Percentiles rank a stretch among this genome's conserved stretches.
Conservation (phyloP, 1,140 invertebrate genomes). For the Ips nitidus region DNA sequence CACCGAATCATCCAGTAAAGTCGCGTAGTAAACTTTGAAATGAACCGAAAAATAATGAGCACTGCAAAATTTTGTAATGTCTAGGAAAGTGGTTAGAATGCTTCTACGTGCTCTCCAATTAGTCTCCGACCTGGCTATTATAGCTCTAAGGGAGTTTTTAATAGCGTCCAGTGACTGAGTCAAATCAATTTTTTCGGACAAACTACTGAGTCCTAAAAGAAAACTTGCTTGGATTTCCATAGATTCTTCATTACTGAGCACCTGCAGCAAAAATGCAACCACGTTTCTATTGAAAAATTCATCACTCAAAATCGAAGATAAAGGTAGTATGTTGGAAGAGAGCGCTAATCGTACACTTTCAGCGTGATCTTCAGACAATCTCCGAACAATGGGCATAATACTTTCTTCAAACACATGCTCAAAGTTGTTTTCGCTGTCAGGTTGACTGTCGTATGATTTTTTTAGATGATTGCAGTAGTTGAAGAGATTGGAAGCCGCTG, state of each 20-base stretch:
- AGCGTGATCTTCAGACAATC: slow-evolving; percentile 38
- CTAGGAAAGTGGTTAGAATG: slow-evolving; percentile 43
- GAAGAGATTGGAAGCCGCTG: slow-evolving; percentile 40
- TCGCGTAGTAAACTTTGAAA: slow-evolving; percentile 43
- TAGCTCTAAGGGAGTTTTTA: slow-evolving; percentile 37
- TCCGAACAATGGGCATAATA: slow-evolving; percentile 42
- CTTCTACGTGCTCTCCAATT: slow-evolving; percentile 47
- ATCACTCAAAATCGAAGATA: slow-evolving; percentile 37
- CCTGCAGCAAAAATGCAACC: slow-evolving; percentile 39
- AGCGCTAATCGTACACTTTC: slow-evolving; percentile 43
- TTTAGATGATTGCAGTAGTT: slow-evolving; percentile 40
- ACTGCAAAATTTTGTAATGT: slow-evolving; percentile 42
- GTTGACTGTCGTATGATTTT: slow-evolving; percentile 32
- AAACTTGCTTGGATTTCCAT: slow-evolving; percentile 44
- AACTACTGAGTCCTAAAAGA: slow-evolving; percentile 41
- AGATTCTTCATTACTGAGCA: slow-evolving; percentile 42
- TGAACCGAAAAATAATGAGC: slow-evolving; percentile 46
- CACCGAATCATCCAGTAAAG: slow-evolving; percentile 44
- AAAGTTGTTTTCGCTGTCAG: slow-evolving; percentile 36
- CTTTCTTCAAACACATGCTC: slow-evolving; percentile 42
- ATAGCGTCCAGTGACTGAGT: slow-evolving; percentile 35
- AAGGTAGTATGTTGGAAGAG: slow-evolving; percentile 40
- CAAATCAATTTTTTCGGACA: slow-evolving; percentile 38
- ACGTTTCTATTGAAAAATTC: slow-evolving; percentile 42
- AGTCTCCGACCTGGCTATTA: slow-evolving; percentile 41